Base-by-base conservation (phyloP, 2,888 invertebrate species). In the Lochmaea capreae region DNA sequence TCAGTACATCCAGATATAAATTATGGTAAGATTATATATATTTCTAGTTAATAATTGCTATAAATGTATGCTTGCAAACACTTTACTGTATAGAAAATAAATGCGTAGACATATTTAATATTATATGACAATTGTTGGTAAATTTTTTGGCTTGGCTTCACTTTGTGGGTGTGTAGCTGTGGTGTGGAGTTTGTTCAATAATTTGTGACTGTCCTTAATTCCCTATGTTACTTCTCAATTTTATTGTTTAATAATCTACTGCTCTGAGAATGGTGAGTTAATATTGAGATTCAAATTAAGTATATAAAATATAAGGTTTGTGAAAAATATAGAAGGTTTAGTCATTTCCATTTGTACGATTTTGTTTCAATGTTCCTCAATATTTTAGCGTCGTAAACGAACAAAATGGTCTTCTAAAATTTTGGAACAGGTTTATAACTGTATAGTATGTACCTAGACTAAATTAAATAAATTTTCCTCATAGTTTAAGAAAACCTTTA, bases 1-100 rank as follows among this genome's bases (percentile, higher is more conserved):
- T 95, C 95, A 69, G 95, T 97, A 0, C 97, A 97, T 82, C 97
- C 97, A 0, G 88, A 94, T 83, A 89, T 96, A 6, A 90, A 97
- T 86, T 97, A 97, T 86, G 92, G 97, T 96, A 87, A 90, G 91
- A 87, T 83, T 16, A 66, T 12, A 18, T n/a, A 65, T 52, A 18
- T 52, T 54, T 22, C 52, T 52, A 63, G 8, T 33, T 43, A 49
- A 59, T 67, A 58, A 46, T 61, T 16, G 12, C 11, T 65, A 16
- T 3, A 16, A 16, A n/a, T n/a, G 5, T 54, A 16, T 6, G 16
- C 16, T 54, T 5, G 18, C n/a, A 18, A 54, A 54, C 5, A 54
- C 6, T 52, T n/a, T 16, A 2, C n/a, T 16, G 49, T 8, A 12
- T 1, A n/a, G 12, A 62, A 42, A 62, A 18, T 39, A 59, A 59